Evolutionary conservation across 1,140 invertebrate genomes (phyloP).

Genomic region (Brevipalpus yothersi): DNA sequence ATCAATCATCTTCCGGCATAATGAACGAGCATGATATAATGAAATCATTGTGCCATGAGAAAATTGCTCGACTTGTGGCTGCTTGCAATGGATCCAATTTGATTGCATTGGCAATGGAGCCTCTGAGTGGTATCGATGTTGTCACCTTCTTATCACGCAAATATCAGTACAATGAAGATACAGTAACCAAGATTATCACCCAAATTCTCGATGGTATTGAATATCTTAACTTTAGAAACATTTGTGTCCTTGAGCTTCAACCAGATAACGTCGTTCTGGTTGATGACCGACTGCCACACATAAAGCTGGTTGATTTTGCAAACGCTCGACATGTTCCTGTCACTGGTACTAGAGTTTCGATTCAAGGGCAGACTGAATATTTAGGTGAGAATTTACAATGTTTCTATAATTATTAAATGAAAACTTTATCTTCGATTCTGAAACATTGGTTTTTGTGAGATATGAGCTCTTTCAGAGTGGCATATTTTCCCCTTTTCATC

Average conservation of each 20-base stretch:
- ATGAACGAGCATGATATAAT: slow-evolving; percentile 48
- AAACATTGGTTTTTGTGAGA: not conserved
- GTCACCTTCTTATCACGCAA: slow-evolving; percentile 58
- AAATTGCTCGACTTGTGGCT: slow-evolving; percentile 43
- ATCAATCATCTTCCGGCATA: slow-evolving; percentile 1
- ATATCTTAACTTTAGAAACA: slow-evolving; percentile 74
- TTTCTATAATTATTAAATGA: not conserved
- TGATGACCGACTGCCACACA: slow-evolving; percentile 43
- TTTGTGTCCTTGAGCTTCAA: slow-evolving; percentile 75
- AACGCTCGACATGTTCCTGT: slow-evolving; percentile 52
- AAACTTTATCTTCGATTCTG: not conserved
- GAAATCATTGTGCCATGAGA: slow-evolving; percentile 50
- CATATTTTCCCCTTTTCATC: not conserved
- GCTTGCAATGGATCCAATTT: slow-evolving; percentile 15
- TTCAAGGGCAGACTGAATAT: slow-evolving; percentile 16
- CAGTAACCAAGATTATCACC: slow-evolving; percentile 51
- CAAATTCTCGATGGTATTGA: slow-evolving; percentile 65
- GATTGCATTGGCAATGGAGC: slow-evolving; percentile 36
- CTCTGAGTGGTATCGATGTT: slow-evolving; percentile 69
- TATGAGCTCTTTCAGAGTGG: not conserved
- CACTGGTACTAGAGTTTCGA: slow-evolving; percentile 39
- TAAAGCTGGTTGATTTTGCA: slow-evolving; percentile 81
- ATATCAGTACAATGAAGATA: slow-evolving; percentile 70
- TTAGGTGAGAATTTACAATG: slow-evolving; percentile 7
- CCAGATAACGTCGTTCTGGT: slow-evolving; percentile 92